Evolutionary conservation across 2,797 vertebrate species (phyloP).

Genomic region (Rhinatrema bivittatum): DNA sequence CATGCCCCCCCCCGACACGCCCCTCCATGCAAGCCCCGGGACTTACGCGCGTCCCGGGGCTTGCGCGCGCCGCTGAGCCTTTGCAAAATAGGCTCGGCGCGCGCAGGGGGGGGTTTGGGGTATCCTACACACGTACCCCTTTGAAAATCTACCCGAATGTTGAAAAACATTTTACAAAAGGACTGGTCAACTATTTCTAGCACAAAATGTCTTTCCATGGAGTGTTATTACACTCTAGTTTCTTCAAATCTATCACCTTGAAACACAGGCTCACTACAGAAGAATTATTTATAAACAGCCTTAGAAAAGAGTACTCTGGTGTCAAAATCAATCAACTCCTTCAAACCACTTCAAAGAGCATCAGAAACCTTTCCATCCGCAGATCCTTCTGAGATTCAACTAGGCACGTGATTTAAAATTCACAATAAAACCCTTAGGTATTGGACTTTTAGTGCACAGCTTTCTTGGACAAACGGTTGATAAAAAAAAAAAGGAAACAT

Average conservation of each 20-base stretch:
- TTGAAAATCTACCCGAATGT: slow-evolving; percentile 39
- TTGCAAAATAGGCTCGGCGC: too few species aligned
- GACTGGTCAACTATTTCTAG: slow-evolving; percentile 44
- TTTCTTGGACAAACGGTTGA: slow-evolving; percentile 74
- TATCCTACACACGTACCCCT: too few species aligned
- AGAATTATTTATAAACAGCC: slow-evolving; percentile 76
- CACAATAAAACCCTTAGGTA: slow-evolving; percentile 69
- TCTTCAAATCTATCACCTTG: slow-evolving; percentile 59
- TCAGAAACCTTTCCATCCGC: slow-evolving; percentile 64
- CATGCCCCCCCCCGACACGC: too few species aligned
- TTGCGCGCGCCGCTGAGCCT: too few species aligned
- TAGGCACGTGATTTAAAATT: slow-evolving; percentile 70
- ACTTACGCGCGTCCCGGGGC: too few species aligned
- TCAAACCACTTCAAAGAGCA: slow-evolving; percentile 68
- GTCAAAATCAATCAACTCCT: slow-evolving; percentile 70
- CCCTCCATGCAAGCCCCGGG: too few species aligned
- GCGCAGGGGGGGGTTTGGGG: too few species aligned
- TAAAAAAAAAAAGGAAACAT: slow-evolving; percentile 56
- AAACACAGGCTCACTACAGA: slow-evolving; percentile 55
- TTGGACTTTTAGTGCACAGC: slow-evolving; percentile 66
- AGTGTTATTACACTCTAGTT: slow-evolving; percentile 57
- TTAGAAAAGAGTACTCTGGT: slow-evolving; percentile 62
- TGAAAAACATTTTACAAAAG: slow-evolving; percentile 47
- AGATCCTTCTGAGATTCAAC: slow-evolving; percentile 72
- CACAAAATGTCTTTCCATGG: slow-evolving; percentile 51